Evolutionary conservation across 2,888 invertebrate genomes (phyloP).

Genomic region (Pasiphila rectangulata): DNA sequence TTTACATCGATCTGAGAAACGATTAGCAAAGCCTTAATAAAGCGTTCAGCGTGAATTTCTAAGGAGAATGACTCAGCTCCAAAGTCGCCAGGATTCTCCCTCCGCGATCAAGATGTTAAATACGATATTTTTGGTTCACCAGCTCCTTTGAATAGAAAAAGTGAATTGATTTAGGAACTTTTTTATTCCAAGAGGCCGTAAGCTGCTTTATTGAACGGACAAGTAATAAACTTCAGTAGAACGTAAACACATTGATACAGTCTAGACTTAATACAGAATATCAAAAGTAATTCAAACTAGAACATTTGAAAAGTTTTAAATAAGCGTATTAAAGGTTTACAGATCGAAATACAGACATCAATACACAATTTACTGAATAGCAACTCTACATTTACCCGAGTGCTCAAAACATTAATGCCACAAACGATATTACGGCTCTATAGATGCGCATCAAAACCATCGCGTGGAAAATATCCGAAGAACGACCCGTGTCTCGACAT

Average conservation of each 20-base stretch:
- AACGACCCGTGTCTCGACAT: conserved; percentile 77
- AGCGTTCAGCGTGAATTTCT: conserved; percentile 40
- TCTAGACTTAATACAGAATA: background rate
- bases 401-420: conserved; percentile 41
- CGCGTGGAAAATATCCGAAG: conserved; percentile 77
- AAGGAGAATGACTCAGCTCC: conserved; percentile 55
- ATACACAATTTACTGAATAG: conserved; percentile 31
- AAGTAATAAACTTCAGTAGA: background rate
- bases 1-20: background rate
- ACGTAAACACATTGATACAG: background rate
- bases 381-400: conserved; percentile 22
- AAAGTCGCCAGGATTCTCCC: conserved; percentile 47
- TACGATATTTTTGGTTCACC: conserved; percentile 49
- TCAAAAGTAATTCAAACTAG: background rate
- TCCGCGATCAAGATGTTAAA: conserved; percentile 66
- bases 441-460: conserved; percentile 75
- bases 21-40: conserved; percentile 24
- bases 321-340: conserved; percentile 12
- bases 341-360: conserved; percentile 22
- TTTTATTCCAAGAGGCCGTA: background rate
- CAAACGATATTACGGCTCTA: conserved; percentile 64
- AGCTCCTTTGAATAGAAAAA: conserved; percentile 27
- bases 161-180: conserved; percentile 2
- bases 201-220: background rate
- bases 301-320: conserved; percentile 1